Evolutionary conservation across 2,888 invertebrate species (phyloP).

Genomic region (Microdon myrmicae): DNA sequence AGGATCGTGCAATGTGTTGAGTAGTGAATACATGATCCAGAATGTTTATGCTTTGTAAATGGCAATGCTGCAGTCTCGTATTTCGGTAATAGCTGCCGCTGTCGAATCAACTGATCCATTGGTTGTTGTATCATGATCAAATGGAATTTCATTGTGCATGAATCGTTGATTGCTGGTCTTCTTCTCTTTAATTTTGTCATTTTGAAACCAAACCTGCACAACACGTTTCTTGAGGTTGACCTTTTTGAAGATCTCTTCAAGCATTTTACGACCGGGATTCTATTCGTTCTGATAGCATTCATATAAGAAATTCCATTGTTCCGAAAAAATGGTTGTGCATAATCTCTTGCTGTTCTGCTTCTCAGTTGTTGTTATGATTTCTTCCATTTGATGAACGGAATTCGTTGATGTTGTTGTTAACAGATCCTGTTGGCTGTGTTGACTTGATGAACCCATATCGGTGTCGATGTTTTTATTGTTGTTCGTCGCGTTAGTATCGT

Average conservation of each 20-base stretch:
- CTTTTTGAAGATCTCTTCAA: slow-evolving; percentile 95
- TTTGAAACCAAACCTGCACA: slow-evolving; percentile 95
- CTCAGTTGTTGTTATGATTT: slow-evolving; percentile 61
- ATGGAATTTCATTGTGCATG: slow-evolving; percentile 58
- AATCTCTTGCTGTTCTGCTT: slow-evolving; percentile 91
- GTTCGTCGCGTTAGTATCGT: background rate
- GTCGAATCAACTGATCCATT: slow-evolving; percentile 48
- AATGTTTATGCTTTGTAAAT: slow-evolving; percentile 92
- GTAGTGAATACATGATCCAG: slow-evolving; percentile 97
- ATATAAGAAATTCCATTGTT: slow-evolving; percentile 96
- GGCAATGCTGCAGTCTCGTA: slow-evolving; percentile 87
- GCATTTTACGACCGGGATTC: slow-evolving; percentile 96
- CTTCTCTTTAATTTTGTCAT: slow-evolving; percentile 92
- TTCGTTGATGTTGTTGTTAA: slow-evolving; percentile 63
- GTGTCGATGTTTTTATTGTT: slow-evolving; percentile 17
- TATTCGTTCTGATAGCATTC: slow-evolving; percentile 98
- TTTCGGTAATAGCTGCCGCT: slow-evolving; percentile 62
- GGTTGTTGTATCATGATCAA: slow-evolving; percentile 55
- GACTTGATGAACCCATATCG: slow-evolving; percentile 13
- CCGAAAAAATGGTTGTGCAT: slow-evolving; percentile 95
- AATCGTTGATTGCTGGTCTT: slow-evolving; percentile 65
- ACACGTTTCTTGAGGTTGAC: slow-evolving; percentile 96
- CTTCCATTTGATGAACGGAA: slow-evolving; percentile 25
- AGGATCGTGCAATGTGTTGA: slow-evolving; percentile 86
- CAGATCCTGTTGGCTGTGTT: slow-evolving; percentile 12